Percentiles rank a stretch among this genome's conserved stretches.
These are phyloP conservation scores for Melanotus villosus DNA, from an alignment of 2,888 invertebrate genomes.

Conservation along the genomic window DNA sequence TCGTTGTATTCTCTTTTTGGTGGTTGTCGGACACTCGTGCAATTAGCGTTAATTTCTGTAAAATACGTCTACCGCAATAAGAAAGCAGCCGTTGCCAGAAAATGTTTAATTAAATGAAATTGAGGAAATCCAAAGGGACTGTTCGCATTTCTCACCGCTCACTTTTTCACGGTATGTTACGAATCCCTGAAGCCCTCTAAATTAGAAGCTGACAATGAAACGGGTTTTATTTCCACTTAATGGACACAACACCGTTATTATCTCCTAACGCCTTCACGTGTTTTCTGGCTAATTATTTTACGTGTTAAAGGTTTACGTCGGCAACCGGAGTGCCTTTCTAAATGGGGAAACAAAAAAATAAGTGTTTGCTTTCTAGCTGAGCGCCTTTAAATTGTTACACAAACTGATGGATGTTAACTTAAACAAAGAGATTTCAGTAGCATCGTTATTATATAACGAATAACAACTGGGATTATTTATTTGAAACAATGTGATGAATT, in stretches of 20 bases:
- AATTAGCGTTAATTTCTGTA: not conserved
- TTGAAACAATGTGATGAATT: too few relatives aligned
- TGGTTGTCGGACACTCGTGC: too few relatives aligned
- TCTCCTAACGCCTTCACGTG: conserved; percentile 12
- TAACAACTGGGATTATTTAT: too few relatives aligned
- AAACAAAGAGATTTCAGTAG: too few relatives aligned
- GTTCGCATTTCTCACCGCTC: conserved; percentile 7
- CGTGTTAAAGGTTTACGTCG: not conserved
- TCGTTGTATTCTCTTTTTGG: too few relatives aligned
- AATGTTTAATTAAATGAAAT: conserved; percentile 19
- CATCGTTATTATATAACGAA: too few relatives aligned
- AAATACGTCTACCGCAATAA: not conserved
- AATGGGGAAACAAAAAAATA: too few relatives aligned
- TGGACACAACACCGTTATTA: conserved; percentile 18
- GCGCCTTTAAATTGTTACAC: too few relatives aligned
- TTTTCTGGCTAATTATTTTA: conserved; percentile 15
- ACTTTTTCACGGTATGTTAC: conserved; percentile 3
- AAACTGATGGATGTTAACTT: too few relatives aligned
- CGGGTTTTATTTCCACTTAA: conserved; percentile 18
- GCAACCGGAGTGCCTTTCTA: not conserved
- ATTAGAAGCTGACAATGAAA: conserved; percentile 18
- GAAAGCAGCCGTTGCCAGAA: not conserved
- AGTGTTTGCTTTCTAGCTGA: too few relatives aligned
- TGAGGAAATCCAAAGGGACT: not conserved
- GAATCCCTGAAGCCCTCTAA: conserved; percentile 6